Percentiles rank a stretch among this genome's conserved stretches.
phyloP scores from a whole-genome alignment of 2,113 vertebrate genomes.

The Podocnemis expansa region DNA sequence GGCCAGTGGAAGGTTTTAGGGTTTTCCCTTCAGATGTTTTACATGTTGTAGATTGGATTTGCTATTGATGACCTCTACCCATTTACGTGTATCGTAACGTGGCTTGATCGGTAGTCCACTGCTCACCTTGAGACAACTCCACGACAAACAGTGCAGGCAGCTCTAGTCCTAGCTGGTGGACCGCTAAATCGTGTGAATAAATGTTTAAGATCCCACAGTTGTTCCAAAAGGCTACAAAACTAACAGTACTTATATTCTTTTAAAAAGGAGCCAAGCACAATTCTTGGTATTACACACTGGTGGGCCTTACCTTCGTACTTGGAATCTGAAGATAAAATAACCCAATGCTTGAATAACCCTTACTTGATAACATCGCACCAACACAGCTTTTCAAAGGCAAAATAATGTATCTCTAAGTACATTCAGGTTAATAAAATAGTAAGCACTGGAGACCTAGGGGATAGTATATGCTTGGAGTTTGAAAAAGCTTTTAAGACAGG shows the following conservation, averaged over 20 bases:
- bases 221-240: background rate
- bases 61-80: no score
- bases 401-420: background rate
- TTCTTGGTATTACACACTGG: background rate
- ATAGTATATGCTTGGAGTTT: background rate
- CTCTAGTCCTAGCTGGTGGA: fast-evolving
- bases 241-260: background rate
- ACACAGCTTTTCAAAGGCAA: background rate
- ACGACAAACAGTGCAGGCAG: background rate
- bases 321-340: background rate
- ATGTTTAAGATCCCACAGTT: background rate
- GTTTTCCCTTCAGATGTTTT: no score
- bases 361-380: background rate
- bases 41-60: no score
- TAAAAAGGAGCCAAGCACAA: background rate
- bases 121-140: background rate
- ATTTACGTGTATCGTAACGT: no score
- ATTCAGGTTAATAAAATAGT: background rate
- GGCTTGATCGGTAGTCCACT: background rate
- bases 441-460: background rate
- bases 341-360: fast-evolving
- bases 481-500: background rate
- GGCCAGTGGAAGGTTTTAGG: no score
- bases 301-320: background rate
- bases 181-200: background rate